Percentiles rank a stretch among this genome's conserved stretches.
phyloP scores from a whole-genome alignment of 2,888 invertebrate species.

The Chrysolina oricalcia region DNA sequence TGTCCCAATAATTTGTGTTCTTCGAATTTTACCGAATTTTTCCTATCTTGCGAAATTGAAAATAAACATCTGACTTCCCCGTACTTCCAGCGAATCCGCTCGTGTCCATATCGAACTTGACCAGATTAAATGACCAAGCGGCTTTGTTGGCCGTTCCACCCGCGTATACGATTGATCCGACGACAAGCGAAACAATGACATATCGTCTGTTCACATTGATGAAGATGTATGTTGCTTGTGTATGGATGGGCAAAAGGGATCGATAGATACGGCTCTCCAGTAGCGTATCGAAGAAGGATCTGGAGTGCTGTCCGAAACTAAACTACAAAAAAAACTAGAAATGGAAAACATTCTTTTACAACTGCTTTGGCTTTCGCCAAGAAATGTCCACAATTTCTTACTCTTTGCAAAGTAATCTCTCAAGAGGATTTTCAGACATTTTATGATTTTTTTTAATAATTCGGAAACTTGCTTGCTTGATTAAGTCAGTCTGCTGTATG shows the following conservation, averaged over 20 bases:
- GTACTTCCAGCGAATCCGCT: constrained; percentile 21
- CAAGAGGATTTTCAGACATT: no score
- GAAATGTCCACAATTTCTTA: no score
- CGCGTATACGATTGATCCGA: constrained; percentile 41
- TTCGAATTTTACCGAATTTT: no score
- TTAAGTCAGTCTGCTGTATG: no score
- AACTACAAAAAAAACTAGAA: no score
- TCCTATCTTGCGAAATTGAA: no score
- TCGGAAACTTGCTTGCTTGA: no score
- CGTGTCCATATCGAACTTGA: constrained; percentile 59
- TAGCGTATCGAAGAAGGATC: background rate
- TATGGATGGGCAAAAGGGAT: constrained; percentile 18
- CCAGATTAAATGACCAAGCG: constrained; percentile 63
- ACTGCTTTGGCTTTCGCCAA: no score
- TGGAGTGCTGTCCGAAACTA: background rate
- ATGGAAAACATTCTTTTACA: no score
- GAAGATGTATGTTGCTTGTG: constrained; percentile 21
- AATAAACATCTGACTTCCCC: background rate
- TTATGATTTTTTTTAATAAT: no score
- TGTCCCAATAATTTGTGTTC: no score
- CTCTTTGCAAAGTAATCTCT: no score
- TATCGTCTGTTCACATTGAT: constrained; percentile 42
- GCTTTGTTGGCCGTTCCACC: constrained; percentile 22
- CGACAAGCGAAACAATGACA: constrained; percentile 49
- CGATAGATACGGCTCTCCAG: constrained; percentile 5